A percentile compares a stretch with the other conserved stretches of the same genome.
phyloP scores from a whole-genome alignment of 2,113 vertebrate genomes.

The Anoplopoma fimbria region DNA sequence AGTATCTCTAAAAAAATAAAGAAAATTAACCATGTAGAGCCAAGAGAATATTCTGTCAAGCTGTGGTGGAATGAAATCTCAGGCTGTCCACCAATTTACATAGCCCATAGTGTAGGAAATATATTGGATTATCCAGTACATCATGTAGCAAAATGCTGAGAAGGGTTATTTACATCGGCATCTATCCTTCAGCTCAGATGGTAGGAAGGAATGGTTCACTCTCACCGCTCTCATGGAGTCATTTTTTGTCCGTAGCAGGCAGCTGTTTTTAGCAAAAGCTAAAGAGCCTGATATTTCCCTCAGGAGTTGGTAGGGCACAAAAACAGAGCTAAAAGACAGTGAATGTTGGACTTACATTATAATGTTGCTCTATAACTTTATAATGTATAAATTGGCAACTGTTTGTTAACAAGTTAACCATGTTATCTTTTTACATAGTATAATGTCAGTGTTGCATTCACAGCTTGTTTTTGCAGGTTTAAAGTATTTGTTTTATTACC shows the following conservation, averaged over 20 bases:
- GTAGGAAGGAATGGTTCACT: background rate
- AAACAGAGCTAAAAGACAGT: background rate
- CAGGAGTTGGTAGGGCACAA: background rate
- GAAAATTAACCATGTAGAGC: background rate
- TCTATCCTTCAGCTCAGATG: background rate
- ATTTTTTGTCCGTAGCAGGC: background rate
- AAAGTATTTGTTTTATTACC: background rate
- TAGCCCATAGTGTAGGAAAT: background rate
- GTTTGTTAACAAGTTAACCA: background rate
- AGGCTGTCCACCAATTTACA: background rate
- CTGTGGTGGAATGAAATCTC: background rate
- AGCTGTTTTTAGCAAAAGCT: slow-evolving; percentile 7
- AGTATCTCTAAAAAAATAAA: background rate
- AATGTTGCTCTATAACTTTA: background rate
- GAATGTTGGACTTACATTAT: background rate
- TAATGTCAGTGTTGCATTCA: background rate
- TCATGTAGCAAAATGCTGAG: background rate
- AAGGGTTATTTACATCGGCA: background rate
- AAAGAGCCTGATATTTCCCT: background rate
- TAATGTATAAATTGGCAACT: background rate
- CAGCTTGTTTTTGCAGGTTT: background rate
- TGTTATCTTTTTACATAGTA: background rate
- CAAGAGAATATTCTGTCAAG: background rate
- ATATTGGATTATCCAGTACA: background rate
- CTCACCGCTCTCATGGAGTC: background rate